Percentiles rank a stretch among this genome's conserved stretches.
Conservation (phyloP, 1,140 invertebrate genomes). For the Drosophila repleta region DNA sequence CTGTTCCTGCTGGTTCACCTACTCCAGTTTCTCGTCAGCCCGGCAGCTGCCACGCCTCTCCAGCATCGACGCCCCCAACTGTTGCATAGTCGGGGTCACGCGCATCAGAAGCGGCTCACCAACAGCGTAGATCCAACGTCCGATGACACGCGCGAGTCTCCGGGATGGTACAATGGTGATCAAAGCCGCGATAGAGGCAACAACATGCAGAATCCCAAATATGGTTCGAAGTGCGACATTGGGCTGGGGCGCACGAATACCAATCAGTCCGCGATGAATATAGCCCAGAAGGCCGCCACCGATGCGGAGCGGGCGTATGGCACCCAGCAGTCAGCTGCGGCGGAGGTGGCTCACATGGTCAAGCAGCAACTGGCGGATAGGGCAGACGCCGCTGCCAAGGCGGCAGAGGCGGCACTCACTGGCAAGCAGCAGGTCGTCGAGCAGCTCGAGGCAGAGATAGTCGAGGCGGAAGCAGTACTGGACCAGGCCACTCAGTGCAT, state of each 20-base stretch:
- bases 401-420: slow-evolving; percentile 87
- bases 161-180: no score
- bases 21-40: slow-evolving; percentile 7
- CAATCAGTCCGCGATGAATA: slow-evolving; percentile 85
- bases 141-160: neutral
- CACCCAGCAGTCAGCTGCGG: slow-evolving; percentile 87
- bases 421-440: slow-evolving; percentile 87
- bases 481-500: slow-evolving; percentile 86
- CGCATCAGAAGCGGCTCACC: slow-evolving; percentile 6
- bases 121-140: neutral
- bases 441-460: slow-evolving; percentile 86
- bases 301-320: slow-evolving; percentile 87
- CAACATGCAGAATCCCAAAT: slow-evolving; percentile 3
- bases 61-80: neutral
- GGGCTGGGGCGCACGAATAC: slow-evolving; percentile 1
- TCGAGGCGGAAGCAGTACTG: slow-evolving; percentile 86
- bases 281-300: slow-evolving; percentile 87
- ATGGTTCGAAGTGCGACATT: no score
- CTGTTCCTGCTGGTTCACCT: slow-evolving; percentile 28
- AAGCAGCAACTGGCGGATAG: slow-evolving; percentile 88
- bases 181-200: neutral
- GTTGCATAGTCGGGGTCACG: neutral
- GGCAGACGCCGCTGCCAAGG: slow-evolving; percentile 86
- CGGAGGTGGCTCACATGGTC: slow-evolving; percentile 87
- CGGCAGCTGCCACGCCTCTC: neutral